A percentile compares a stretch with the other conserved stretches of the same genome.
Conservation (phyloP, 2,888 invertebrate species). For the Calephelis perditalis region DNA sequence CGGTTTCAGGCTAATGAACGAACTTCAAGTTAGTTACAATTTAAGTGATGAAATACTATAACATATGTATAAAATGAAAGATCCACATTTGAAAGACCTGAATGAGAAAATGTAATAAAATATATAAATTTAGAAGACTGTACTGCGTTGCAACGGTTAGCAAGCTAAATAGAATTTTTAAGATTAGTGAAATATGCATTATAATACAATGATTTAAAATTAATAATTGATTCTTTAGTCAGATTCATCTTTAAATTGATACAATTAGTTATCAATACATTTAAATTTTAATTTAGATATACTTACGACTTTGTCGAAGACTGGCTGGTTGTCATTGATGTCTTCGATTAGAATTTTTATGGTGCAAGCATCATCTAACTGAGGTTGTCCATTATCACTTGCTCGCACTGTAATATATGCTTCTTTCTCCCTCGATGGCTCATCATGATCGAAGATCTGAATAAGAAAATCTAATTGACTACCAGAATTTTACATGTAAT, state of each 20-base stretch:
- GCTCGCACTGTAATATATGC: constrained; percentile 93
- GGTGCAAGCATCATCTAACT: constrained; percentile 94
- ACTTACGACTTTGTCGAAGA: constrained; percentile 89
- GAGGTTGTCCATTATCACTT: constrained; percentile 94
- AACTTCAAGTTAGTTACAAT: constrained; percentile 39
- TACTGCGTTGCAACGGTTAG: constrained; percentile 20
- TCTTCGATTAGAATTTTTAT: constrained; percentile 94
- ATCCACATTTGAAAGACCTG: constrained; percentile 36
- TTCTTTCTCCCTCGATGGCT: constrained; percentile 90
- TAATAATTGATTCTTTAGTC: constrained; percentile 1
- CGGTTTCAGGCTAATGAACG: constrained; percentile 56
- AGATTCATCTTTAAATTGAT: constrained; percentile 1
- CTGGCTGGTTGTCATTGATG: constrained; percentile 93
- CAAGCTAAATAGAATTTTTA: constrained; percentile 15
- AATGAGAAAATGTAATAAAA: constrained; percentile 1
- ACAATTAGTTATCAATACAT: constrained; percentile 18
- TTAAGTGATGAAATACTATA: constrained; percentile 20
- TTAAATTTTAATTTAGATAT: constrained; percentile 21
- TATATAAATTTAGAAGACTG: constrained; percentile 1
- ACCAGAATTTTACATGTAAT: constrained; percentile 1
- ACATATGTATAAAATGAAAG: constrained; percentile 24
- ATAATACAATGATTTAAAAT: neutral
- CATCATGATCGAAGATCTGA: constrained; percentile 92
- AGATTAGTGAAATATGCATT: constrained; percentile 3
- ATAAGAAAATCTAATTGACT: constrained; percentile 23